phyloP scores from a whole-genome alignment of 2,888 invertebrate species.

The Trachelus troglodyta region DNA sequence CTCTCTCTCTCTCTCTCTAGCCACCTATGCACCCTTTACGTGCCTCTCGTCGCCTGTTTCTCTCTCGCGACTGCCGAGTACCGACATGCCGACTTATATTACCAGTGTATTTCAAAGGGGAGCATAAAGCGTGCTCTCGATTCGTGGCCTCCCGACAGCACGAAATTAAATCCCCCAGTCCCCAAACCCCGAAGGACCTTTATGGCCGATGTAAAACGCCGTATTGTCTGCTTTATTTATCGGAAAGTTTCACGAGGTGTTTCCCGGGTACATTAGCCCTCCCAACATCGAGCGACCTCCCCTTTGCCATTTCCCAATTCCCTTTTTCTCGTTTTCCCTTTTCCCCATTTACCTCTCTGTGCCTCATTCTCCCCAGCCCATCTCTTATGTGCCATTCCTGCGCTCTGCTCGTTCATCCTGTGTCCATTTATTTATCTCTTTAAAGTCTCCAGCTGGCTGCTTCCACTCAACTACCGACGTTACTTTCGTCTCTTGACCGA shows the following conservation, averaged over 20 bases:
- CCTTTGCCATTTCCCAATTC: no score
- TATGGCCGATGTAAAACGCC: slow-evolving; percentile 19
- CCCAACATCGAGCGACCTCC: neutral
- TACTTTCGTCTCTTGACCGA: no score
- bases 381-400: no score
- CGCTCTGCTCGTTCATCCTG: no score
- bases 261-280: slow-evolving; percentile 23
- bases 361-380: no score
- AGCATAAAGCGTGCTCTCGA: slow-evolving; percentile 4
- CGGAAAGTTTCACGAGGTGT: slow-evolving; percentile 24
- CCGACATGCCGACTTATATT: neutral
- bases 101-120: slow-evolving; percentile 11
- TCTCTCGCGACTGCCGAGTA: neutral
- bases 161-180: neutral
- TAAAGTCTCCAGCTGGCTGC: no score
- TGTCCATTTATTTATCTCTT: no score
- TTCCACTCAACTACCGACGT: no score
- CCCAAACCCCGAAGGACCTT: slow-evolving; percentile 5
- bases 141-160: neutral
- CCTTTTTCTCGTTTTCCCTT: neutral
- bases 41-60: neutral
- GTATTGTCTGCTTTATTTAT: slow-evolving; percentile 19
- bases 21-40: neutral
- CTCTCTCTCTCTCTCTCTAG: neutral
- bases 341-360: slow-evolving; percentile 9